Base-by-base conservation (phyloP, 2,888 invertebrate genomes). In the Chymomyza procnemis region DNA sequence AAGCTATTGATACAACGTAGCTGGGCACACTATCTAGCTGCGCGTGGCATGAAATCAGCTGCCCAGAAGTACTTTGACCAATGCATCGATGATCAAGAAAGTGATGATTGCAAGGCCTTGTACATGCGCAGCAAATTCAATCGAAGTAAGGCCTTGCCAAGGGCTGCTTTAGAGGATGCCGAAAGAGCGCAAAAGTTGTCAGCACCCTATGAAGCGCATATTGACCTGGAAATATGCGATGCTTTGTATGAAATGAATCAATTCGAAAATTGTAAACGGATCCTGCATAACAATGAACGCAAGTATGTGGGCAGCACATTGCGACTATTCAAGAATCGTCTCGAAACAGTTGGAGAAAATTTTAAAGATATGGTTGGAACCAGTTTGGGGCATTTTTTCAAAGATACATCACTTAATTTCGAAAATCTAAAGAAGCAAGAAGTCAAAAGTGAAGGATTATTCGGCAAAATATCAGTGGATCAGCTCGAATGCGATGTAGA, bases 121-220 rank as follows among this genome's bases (percentile, higher is more conserved):
- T 67, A 65, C 16, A 47, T 69, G 72, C 71, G 87, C 0, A 88
- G 88, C 22, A 63, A 73, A 47, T 87, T 85, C 60, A 69, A 78
- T 48, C 74, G 81, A 0, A 54, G 57, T 9, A 74, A 83, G 4
- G 87, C 81, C 0, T 30, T 73, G 1, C n/a, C 75, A 0, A 56
- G 62, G 8, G 58, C 22, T 0, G 79, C 84, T 1, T 52, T 85
- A 4, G 5, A 26, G 1, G 89, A 87, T 19, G 71, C 74, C 26
- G 1, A 12, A 1, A 14, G 22, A 16, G 80, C 80, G 0, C 30
- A 52, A 2, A 26, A 59, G 0, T 12, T 73, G 2, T 64, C 65
- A 46, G 57, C 9, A 3, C 55, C 22, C 1, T n/a, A 59, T 26
- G 56, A 71, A 52, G 59, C 66, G 1, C 48, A 58, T 0, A 61